Base-by-base conservation (phyloP, 2,797 vertebrate species). In the Myoxocephalus aenaeus region DNA sequence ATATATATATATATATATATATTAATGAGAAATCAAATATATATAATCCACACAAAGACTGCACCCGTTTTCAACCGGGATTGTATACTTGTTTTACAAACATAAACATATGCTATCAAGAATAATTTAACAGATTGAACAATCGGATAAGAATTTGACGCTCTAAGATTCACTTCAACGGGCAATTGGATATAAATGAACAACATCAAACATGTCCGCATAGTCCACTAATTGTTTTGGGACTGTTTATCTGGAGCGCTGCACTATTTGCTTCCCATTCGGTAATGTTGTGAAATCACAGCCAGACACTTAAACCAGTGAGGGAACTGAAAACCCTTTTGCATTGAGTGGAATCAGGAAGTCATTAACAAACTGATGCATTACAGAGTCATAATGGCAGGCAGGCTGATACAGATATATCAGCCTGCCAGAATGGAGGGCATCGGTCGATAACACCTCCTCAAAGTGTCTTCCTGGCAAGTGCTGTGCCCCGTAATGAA, bases 331-430 rank as follows among this genome's bases (percentile, higher is more conserved):
- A 81, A 77, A 77, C 63, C 75, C 72, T 89, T 87, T 84, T 79
- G 75, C 83, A 88, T 79, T 69, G 48, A 83, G 75, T 73, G 63
- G 32, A 83, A 86, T 85, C 83, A 87, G 83, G 86, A 90, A 84
- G 84, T 80, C 80, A 82, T 89, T 90, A 86, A 76, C 84, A 83
- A 89, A 85, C 80, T 34, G 67, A 87, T 85, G 79, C 82, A 81
- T 86, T 80, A 64, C 25, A 3, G 27, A 73, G 67, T 65, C 14
- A 32, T 89, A 90, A 89, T 86, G 77, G 83, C 81, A 75, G 69
- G 46, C 18, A 3, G 61, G 70, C 81, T 76, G 73, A 83, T 87
- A 54, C 83, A 58, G 74, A 90, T 85, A 64, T 80, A 86, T 90
- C 81, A 64, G 54, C 40, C 79, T 73, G 83, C 78, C 80, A 71